Percentiles rank a stretch among this genome's conserved stretches.
These are phyloP conservation scores for Rhopalosiphum maidis DNA, from an alignment of 1,140 invertebrate species.

Conservation along the genomic window DNA sequence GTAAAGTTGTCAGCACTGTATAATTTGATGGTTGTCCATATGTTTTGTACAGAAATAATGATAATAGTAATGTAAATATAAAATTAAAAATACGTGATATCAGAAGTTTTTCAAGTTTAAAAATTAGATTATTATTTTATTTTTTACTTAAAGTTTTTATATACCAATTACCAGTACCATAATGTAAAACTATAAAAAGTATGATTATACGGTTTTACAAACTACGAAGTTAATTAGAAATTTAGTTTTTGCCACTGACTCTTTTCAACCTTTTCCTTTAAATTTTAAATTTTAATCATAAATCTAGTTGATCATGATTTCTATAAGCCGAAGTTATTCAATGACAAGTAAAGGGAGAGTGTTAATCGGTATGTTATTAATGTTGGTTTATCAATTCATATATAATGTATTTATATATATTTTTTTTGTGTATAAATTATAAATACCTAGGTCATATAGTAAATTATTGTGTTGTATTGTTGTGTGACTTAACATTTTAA, in stretches of 20 bases:
- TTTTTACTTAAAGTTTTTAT: too few species aligned
- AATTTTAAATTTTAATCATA: not conserved
- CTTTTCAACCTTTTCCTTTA: not conserved
- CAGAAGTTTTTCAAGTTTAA: too few species aligned
- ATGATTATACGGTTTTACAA: too few species aligned
- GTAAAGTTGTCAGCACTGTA: too few species aligned
- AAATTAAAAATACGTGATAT: too few species aligned
- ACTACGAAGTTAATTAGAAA: not conserved
- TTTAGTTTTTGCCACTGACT: not conserved
- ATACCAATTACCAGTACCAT: too few species aligned
- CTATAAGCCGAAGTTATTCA: not conserved
- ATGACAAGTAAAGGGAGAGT: conserved; percentile 18
- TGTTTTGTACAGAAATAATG: too few species aligned
- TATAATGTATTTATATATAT: not conserved
- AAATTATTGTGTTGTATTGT: too few species aligned
- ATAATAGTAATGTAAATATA: too few species aligned
- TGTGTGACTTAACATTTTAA: not conserved
- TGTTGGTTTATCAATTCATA: not conserved
- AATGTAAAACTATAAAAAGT: too few species aligned
- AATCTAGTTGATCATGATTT: not conserved
- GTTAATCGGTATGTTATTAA: conserved; percentile 30
- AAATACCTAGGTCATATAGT: not conserved
- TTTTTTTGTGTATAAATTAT: not conserved
- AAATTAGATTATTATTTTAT: too few species aligned
- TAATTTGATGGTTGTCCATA: too few species aligned